Percentiles rank a stretch among this genome's conserved stretches.
These are phyloP conservation scores for Malurus elegans DNA, from an alignment of 2,113 vertebrate genomes.

Conservation along the genomic window DNA sequence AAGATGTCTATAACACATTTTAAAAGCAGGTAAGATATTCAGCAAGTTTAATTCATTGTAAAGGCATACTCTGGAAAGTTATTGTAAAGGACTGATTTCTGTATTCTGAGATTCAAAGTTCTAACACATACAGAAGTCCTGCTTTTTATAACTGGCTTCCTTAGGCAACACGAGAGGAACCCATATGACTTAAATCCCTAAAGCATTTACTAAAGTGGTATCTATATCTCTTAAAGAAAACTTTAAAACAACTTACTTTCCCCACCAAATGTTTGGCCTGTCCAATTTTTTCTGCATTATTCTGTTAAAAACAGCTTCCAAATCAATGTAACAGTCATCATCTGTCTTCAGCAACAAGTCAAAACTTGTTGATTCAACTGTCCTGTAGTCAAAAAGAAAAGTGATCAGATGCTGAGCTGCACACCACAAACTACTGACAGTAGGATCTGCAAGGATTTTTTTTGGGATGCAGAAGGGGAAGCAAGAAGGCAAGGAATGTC, in stretches of 20 bases:
- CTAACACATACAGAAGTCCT: not conserved
- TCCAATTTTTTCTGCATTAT: conserved; percentile 81
- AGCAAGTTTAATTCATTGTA: not conserved
- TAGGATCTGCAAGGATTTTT: not conserved
- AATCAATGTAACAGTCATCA: conserved; percentile 94
- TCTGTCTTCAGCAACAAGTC: conserved; percentile 93
- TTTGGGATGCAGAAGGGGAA: not conserved
- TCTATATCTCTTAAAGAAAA: not conserved
- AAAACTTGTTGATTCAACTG: conserved; percentile 84
- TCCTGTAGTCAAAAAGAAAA: conserved; percentile 75
- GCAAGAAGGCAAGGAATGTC: not conserved
- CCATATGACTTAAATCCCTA: not conserved
- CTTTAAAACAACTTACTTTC: conserved; percentile 85
- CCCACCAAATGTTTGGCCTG: conserved; percentile 93
- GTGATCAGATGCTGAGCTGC: not conserved
- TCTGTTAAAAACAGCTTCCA: conserved; percentile 88
- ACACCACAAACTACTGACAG: not conserved
- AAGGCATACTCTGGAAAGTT: not conserved
- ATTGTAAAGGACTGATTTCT: not conserved
- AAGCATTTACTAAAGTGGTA: not conserved
- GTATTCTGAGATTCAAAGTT: not conserved
- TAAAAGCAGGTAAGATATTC: not conserved
- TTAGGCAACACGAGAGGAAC: not conserved
- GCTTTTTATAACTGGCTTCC: not conserved
- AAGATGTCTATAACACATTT: not conserved